Base-by-base conservation (phyloP, 2,797 vertebrate genomes). In the Enteromius anoplus region DNA sequence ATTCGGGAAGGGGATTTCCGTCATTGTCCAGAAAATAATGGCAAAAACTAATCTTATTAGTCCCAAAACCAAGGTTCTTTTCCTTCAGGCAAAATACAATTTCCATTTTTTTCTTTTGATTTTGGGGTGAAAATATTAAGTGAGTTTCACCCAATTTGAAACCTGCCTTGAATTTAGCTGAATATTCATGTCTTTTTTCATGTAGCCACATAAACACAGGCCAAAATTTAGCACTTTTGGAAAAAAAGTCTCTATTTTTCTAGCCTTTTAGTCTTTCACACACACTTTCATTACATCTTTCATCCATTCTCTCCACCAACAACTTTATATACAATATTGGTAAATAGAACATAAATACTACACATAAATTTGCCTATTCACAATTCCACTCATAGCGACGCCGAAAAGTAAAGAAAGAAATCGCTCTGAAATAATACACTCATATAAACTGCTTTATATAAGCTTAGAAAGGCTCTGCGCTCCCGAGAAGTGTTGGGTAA, bases 331-430 rank as follows among this genome's bases (percentile, higher is more conserved):
- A 96, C 95, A 96, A 95, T 94, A 95, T 93, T 86, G 90, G 92
- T 93, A 93, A 94, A 94, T 93, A 93, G 93, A 94, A 96, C 94
- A 96, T 95, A 95, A 96, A 94, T 93, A 96, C 94, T 93, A 93
- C 93, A 95, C 93, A 93, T 92, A 92, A 84, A 83, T 89, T 90
- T 91, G 92, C 91, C 93, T 95, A 93, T 95, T 95, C 94, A 95
- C 94, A 95, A 94, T 84, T 93, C 89, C 91, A 94, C 92, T 91
- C 89, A 92, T 88, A 90, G 89, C 86, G 81, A 85, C 92, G 92
- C 88, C 89, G 84, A 81, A 92, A 93, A 91, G 91, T 69, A 65
- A 76, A 47, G 55, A 55, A 76, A 85, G 85, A 85, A 86, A 87
- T 49, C 45, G 87, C 82, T 88, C 83, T 87, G 86, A 91, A 91